Base-by-base conservation (phyloP, 2,113 vertebrate genomes). In the Columba janthina region DNA sequence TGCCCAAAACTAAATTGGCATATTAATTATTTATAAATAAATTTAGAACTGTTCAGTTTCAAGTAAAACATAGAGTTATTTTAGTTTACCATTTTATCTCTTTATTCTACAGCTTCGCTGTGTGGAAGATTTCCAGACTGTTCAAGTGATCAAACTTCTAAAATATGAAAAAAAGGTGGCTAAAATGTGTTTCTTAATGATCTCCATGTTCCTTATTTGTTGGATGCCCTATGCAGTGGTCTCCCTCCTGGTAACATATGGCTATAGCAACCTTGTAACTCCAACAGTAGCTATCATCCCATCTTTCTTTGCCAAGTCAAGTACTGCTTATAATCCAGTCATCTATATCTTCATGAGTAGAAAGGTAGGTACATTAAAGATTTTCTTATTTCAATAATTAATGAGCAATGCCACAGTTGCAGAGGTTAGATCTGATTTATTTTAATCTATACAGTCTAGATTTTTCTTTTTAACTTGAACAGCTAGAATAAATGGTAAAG, bases 331-430 rank as follows among this genome's bases (percentile, higher is more conserved):
- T 96, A 99, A 99, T 94, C 98, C 99, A 20, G 95, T 99, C 83
- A 99, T 99, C 95, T 99, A 99, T 36, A 97, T 98, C 90, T 98
- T 99, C 97, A 99, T 99, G 99, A 99, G 98, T 97, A 98, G 98
- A 97, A 99, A 99, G 98, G 99, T 99, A 96, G 91, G 96, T 86
- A 87, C 44, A 18, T 60, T 26, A 66, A 61, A 71, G 65, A 32
- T 31, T 84, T 90, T 83, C 11, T 46, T 88, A 17, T 26, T 69
- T 76, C 8, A 84, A n/a, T 72, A 53, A 42, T 32, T 67, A 40
- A 38, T 85, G 83, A 32, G 12, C 18, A 46, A 4, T 79, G 17
- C 31, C 7, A 34, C 15, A 74, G 15, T 29, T 46, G 15, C 46
- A 14, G 75, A 82, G 20, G 50, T 53, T 22, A 50, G 48, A 50